Percentiles rank a stretch among this genome's conserved stretches.
These are phyloP conservation scores for Dynastes tityus DNA, from an alignment of 2,888 invertebrate species.

Conservation along the genomic window DNA sequence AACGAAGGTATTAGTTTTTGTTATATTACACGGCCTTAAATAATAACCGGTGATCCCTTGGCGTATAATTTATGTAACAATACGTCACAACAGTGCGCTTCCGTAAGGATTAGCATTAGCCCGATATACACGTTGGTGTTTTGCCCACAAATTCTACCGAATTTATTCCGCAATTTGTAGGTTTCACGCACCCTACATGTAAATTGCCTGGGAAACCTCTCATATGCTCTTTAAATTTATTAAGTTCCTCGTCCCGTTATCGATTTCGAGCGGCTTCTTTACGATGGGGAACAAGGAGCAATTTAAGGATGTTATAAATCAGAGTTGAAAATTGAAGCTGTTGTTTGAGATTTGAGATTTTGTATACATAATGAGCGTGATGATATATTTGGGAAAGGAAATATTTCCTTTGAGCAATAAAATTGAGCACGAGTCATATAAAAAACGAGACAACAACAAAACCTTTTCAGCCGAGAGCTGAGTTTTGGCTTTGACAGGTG, in stretches of 20 bases:
- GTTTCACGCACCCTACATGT: constrained; percentile 14
- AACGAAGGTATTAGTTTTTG: constrained; percentile 24
- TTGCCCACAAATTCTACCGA: background rate
- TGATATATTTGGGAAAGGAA: too few relatives aligned
- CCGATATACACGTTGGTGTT: background rate
- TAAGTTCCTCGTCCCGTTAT: background rate
- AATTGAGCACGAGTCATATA: too few relatives aligned
- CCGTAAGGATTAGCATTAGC: constrained; percentile 18
- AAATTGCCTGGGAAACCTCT: constrained; percentile 4
- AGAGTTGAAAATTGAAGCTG: background rate
- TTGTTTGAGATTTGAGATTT: too few relatives aligned
- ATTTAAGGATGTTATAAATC: constrained; percentile 5
- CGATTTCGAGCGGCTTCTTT: background rate
- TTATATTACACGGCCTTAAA: constrained; percentile 2
- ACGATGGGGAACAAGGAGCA: background rate
- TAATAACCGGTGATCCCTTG: constrained; percentile 23
- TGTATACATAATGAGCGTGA: too few relatives aligned
- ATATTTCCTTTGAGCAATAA: too few relatives aligned
- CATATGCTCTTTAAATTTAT: constrained; percentile 15
- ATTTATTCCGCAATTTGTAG: constrained; percentile 30
- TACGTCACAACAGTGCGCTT: constrained; percentile 5
- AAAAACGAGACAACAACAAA: too few relatives aligned
- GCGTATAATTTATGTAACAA: constrained; percentile 23
- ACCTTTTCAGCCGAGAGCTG: too few relatives aligned
- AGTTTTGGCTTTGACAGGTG: too few relatives aligned